Evolutionary conservation across 2,888 invertebrate species (phyloP).

Genomic region (Drosophila infuscata): DNA sequence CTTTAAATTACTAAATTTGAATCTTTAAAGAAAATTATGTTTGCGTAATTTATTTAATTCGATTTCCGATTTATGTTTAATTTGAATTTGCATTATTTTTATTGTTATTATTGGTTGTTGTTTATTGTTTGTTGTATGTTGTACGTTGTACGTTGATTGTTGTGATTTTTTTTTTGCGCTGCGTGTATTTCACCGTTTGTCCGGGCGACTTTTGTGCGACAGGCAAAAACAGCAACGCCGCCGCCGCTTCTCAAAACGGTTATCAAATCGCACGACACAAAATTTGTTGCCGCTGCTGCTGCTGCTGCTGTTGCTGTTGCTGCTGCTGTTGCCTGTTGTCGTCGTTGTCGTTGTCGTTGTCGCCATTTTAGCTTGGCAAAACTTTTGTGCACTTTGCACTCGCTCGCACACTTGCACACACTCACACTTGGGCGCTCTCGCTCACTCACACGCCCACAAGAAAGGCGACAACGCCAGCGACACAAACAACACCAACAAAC

Average conservation of each 20-base stretch:
- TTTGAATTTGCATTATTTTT: constrained; percentile 7
- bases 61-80: constrained; percentile 2
- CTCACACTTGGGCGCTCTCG: constrained; percentile 36
- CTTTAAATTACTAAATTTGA: not conserved
- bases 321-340: constrained; percentile 38
- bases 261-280: constrained; percentile 74
- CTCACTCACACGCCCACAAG: constrained; percentile 33
- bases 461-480: constrained; percentile 40
- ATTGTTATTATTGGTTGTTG: not conserved
- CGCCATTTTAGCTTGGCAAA: constrained; percentile 74
- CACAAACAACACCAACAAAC: constrained; percentile 31
- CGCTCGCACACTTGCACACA: constrained; percentile 45
- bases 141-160: not conserved
- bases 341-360: constrained; percentile 62
- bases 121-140: not conserved
- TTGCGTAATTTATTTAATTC: constrained; percentile 12
- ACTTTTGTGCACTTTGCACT: constrained; percentile 77
- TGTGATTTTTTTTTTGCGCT: not conserved
- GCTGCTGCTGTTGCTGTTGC: constrained; percentile 33
- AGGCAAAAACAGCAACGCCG: constrained; percentile 60
- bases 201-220: constrained; percentile 49
- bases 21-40: constrained; percentile 5
- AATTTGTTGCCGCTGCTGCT: constrained; percentile 48
- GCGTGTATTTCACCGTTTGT: constrained; percentile 18
- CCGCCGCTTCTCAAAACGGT: constrained; percentile 74